Evolutionary conservation across 2,888 invertebrate species (phyloP).

Genomic region (Sesia apiformis): DNA sequence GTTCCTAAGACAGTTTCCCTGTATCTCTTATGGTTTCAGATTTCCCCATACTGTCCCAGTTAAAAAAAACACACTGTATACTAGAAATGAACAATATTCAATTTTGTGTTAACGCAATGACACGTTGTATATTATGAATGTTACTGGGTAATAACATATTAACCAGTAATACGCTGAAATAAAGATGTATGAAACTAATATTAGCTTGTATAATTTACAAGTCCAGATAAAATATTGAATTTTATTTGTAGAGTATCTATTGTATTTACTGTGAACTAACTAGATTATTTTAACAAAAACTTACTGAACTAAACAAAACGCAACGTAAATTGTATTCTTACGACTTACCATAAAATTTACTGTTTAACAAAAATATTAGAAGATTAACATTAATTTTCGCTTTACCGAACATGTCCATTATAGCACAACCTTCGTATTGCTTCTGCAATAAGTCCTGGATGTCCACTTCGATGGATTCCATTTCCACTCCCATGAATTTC

Average conservation of each 20-base stretch:
- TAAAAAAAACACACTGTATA: too few species aligned
- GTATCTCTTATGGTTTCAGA: too few species aligned
- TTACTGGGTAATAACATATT: neutral
- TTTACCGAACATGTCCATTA: conserved; percentile 86
- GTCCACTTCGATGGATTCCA: conserved; percentile 82
- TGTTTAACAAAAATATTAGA: conserved; percentile 81
- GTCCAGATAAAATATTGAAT: too few species aligned
- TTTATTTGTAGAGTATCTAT: too few species aligned
- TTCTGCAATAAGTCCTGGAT: conserved; percentile 83
- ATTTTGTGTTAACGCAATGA: too few species aligned
- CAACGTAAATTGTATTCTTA: conserved; percentile 10
- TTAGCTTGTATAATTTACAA: too few species aligned
- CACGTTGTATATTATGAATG: too few species aligned
- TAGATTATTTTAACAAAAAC: neutral
- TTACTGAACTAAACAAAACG: neutral
- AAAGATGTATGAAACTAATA: too few species aligned
- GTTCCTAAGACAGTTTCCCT: too few species aligned
- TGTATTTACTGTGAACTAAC: too few species aligned
- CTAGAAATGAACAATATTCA: too few species aligned
- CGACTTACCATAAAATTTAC: conserved; percentile 82
- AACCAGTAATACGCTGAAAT: neutral
- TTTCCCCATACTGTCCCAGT: too few species aligned
- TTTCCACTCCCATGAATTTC: conserved; percentile 84
- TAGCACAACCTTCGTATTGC: conserved; percentile 84
- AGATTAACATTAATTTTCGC: conserved; percentile 86